Evolutionary conservation across 2,888 invertebrate genomes (phyloP), one percentile per base, ranked within the genome.

Genomic region (Himalopsyche japonica): DNA sequence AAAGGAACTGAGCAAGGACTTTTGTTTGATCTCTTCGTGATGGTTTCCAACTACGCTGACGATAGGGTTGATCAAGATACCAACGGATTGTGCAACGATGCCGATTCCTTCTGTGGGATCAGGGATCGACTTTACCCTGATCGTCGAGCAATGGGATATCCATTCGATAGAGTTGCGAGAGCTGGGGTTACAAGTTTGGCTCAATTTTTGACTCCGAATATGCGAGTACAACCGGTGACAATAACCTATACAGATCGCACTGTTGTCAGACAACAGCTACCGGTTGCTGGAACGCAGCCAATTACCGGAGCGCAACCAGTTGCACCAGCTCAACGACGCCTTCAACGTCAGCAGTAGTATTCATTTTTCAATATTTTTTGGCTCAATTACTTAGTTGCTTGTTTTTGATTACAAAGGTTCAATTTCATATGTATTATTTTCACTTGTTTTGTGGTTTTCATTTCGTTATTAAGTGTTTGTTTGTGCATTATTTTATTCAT

Each of bases 191-290:
- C 93, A 88, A 93, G 92, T 1, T 89, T 95, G 85, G 88, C 90
- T 27, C 92, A 93, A 87, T 95, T 95, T 90, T 88, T 94, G 43
- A 94, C 95, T 0, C 91, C 93, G 6, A 95, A 95, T 88, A 95
- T 95, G 95, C 89, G 91, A 49, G 90, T 92, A 0, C 90, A 91
- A 57, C 93, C 93, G 87, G 91, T 94, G 15, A 90, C 87, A 30
- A 92, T 95, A 80, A 89, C 89, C 48, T 94, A 93, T 88, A 90
- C 90, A 20, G 92, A 94, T 85, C 89, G 90, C 47, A 89, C 90
- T 1, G 88, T 90, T 10, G 79, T 85, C 20, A 79, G 82, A 77
- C 48, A 18, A 4, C 49, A 79, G 20, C n/a, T 27, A 48, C 27
- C n/a, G 20, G 20, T 24, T 20, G 57, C 57, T 20, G 57, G 20